A percentile compares a stretch with the other conserved stretches of the same genome.
Conservation (phyloP, 2,113 vertebrate genomes). For the Isurus oxyrinchus region DNA sequence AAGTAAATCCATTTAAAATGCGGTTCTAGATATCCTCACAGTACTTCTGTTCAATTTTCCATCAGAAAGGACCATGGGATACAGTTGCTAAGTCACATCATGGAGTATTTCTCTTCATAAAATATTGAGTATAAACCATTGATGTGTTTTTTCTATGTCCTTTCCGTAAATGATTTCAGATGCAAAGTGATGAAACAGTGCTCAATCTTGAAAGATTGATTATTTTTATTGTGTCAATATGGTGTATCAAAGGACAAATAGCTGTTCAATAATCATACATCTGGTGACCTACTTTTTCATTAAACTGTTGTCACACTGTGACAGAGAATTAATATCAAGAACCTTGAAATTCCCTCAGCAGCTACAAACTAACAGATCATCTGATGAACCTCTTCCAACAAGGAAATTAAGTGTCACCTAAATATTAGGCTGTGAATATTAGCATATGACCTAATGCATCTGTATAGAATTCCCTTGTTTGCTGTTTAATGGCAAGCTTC, state of each 20-base stretch:
- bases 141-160: neutral
- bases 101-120: slow-evolving; percentile 25
- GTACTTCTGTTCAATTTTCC: neutral
- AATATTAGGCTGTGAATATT: neutral
- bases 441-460: neutral
- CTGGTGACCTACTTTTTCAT: neutral
- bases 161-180: neutral
- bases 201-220: neutral
- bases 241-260: neutral
- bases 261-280: neutral
- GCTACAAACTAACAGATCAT: neutral
- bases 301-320: neutral
- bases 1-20: slow-evolving; percentile 33
- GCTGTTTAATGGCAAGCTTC: neutral
- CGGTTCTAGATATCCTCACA: neutral
- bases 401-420: neutral
- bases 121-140: neutral
- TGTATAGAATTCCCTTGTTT: neutral
- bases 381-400: neutral
- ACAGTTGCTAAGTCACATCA: neutral
- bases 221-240: neutral
- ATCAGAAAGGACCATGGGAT: neutral
- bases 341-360: neutral
- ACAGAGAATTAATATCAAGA: neutral
- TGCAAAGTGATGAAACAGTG: neutral